These are phyloP conservation scores for Augochlorella aurata DNA, from an alignment of 2,888 invertebrate genomes.

Conservation along the genomic window DNA sequence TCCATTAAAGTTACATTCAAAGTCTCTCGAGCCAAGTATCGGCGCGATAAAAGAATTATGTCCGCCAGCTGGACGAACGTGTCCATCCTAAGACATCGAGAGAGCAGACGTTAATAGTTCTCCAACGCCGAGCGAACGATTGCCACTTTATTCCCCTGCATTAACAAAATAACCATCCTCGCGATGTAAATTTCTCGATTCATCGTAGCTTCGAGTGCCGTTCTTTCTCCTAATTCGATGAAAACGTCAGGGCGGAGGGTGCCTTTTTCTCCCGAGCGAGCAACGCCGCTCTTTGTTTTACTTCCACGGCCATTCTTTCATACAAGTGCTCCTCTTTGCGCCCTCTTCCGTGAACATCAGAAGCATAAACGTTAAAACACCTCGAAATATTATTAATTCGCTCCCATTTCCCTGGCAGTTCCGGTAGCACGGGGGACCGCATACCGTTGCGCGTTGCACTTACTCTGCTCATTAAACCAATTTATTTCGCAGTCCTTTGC, in stretches of 20 bases:
- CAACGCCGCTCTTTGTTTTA: neutral
- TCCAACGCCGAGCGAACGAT: neutral
- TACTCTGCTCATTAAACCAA: conserved; percentile 24
- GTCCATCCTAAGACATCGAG: neutral
- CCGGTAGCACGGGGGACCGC: neutral
- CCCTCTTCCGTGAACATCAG: neutral
- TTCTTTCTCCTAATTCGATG: neutral
- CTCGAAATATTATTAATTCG: conserved; percentile 37
- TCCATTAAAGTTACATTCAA: neutral
- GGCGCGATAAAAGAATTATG: neutral
- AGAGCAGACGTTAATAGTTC: neutral
- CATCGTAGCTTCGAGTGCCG: neutral
- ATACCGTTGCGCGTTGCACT: neutral
- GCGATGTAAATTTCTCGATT: neutral
- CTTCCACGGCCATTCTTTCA: conserved; percentile 1
- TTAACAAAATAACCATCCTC: neutral
- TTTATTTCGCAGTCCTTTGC: conserved; percentile 27
- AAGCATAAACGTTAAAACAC: conserved; percentile 31
- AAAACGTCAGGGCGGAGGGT: neutral
- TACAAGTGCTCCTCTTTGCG: neutral
- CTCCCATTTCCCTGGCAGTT: conserved; percentile 10
- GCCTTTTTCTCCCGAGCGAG: neutral
- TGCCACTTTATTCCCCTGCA: neutral
- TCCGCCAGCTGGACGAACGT: neutral
- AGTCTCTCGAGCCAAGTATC: neutral